Conservation (phyloP, 2,888 invertebrate genomes). For the Sinopyrophorus schimmeli region DNA sequence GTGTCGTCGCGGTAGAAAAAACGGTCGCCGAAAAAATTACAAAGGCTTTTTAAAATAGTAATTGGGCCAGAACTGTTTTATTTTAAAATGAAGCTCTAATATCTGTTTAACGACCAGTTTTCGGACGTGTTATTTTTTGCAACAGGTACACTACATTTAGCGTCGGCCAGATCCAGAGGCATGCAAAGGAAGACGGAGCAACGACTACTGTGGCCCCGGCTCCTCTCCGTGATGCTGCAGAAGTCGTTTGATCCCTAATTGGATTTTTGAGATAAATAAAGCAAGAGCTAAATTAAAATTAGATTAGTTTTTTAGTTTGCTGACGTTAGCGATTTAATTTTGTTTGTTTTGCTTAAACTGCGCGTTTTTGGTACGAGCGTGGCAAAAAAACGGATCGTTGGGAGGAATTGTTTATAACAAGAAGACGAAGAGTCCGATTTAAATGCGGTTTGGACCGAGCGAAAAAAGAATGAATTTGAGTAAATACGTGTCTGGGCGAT, state of each 20-base stretch:
- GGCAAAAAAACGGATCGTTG: too few species aligned
- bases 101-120: conserved; percentile 14
- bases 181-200: neutral
- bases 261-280: conserved; percentile 30
- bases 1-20: too few species aligned
- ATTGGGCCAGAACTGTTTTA: conserved; percentile 8
- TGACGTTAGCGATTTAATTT: conserved; percentile 19
- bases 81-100: conserved; percentile 13
- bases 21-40: too few species aligned
- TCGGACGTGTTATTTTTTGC: conserved; percentile 13
- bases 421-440: too few species aligned
- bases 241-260: conserved; percentile 28
- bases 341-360: too few species aligned
- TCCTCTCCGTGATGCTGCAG: conserved; percentile 13
- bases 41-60: too few species aligned
- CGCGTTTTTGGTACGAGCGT: too few species aligned
- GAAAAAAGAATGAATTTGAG: too few species aligned
- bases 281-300: conserved; percentile 32
- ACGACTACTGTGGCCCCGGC: neutral
- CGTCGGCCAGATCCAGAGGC: conserved; percentile 5
- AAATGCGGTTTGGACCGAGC: too few species aligned
- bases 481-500: too few species aligned
- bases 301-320: conserved; percentile 30
- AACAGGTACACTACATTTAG: conserved; percentile 14
- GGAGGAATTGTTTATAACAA: too few species aligned